These are phyloP conservation scores for Circaetus gallicus DNA, from an alignment of 2,113 vertebrate genomes.

Conservation along the genomic window DNA sequence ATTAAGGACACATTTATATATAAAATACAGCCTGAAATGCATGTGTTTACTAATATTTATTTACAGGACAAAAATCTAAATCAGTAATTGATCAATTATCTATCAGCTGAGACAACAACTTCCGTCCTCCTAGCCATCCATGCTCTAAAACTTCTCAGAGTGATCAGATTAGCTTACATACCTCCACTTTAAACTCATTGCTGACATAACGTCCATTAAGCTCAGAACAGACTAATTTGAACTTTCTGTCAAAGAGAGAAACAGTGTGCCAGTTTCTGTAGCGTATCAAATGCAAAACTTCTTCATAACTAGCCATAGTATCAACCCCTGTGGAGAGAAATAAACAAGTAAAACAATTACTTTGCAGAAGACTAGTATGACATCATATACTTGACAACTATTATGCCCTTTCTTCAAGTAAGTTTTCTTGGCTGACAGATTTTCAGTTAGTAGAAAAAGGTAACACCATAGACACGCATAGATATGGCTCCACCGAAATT, in stretches of 20 bases:
- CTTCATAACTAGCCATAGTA: constrained; percentile 94
- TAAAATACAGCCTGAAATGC: not conserved
- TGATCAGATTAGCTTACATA: constrained; percentile 35
- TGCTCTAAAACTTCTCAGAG: not conserved
- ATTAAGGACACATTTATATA: not conserved
- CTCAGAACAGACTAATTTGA: constrained; percentile 93
- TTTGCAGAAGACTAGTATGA: rapidly evolving
- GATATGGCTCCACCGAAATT: not conserved
- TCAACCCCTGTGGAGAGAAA: constrained; percentile 81
- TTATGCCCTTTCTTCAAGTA: rapidly evolving
- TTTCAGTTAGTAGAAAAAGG: not conserved
- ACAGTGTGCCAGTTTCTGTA: constrained; percentile 92
- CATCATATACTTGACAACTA: rapidly evolving
- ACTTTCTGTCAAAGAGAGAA: constrained; percentile 92
- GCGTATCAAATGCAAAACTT: constrained; percentile 86
- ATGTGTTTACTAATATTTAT: rapidly evolving
- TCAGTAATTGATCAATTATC: too few species aligned
- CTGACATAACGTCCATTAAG: constrained; percentile 96
- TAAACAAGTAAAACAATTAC: not conserved
- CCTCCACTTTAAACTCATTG: constrained; percentile 97
- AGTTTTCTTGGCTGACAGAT: not conserved
- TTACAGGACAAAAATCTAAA: not conserved
- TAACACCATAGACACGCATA: rapidly evolving
- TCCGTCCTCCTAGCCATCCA: too few species aligned
- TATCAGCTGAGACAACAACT: not conserved